A percentile compares a stretch with the other conserved stretches of the same genome.
phyloP scores from a whole-genome alignment of 1,140 invertebrate species.

The Philaenus spumarius region DNA sequence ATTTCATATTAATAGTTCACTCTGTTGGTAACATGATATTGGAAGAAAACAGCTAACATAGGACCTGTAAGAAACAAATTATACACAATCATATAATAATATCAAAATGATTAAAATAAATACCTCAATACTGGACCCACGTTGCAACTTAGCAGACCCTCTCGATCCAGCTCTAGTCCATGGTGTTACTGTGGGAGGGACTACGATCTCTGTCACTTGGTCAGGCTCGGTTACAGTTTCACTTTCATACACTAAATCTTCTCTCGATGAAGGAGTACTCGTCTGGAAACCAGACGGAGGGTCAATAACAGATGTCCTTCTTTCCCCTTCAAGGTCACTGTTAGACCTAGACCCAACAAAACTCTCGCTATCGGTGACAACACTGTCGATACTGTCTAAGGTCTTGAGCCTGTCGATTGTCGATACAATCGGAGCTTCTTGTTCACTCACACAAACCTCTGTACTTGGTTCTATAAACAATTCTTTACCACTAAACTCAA shows the following conservation, averaged over 20 bases:
- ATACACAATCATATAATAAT: too few relatives aligned
- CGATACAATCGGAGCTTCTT: neutral
- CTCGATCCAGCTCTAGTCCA: neutral
- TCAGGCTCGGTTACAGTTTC: neutral
- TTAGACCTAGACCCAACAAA: neutral
- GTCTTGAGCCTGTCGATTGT: constrained; percentile 1
- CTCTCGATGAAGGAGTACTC: constrained; percentile 1
- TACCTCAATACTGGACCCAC: constrained; percentile 7
- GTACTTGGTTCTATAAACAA: too few relatives aligned
- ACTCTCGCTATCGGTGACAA: neutral
- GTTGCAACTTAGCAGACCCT: neutral
- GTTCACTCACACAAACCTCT: neutral
- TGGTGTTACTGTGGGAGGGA: neutral
- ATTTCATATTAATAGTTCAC: too few relatives aligned
- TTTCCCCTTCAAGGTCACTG: neutral
- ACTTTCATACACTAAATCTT: neutral
- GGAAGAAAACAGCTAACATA: too few relatives aligned
- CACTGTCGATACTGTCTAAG: constrained; percentile 13
- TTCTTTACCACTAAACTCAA: too few relatives aligned
- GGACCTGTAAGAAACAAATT: too few relatives aligned
- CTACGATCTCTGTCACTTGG: neutral
- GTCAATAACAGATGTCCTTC: constrained; percentile 13
- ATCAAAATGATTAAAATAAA: too few relatives aligned
- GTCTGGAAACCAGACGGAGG: constrained; percentile 13
- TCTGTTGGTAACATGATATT: too few relatives aligned